Evolutionary conservation across 2,888 invertebrate genomes (phyloP), one percentile per base, ranked within the genome.

Genomic region (Eremobia ochroleuca): DNA sequence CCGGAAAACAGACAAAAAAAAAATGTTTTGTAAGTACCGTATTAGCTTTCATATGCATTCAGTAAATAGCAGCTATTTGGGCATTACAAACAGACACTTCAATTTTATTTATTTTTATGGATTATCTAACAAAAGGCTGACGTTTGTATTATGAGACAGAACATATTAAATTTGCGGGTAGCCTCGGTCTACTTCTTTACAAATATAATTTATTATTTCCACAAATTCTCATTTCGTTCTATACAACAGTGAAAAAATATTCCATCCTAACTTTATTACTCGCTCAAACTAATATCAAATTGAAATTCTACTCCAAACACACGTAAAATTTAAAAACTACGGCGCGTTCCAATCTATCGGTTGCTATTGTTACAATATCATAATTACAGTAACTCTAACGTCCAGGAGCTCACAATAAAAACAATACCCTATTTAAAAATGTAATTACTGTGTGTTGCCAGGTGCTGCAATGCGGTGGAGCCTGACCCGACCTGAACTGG

Each of bases 381-480:
- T n/a, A n/a, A n/a, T 67, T 64, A 13, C 37, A 55, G 49, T 4
- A 43, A 55, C 62, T 55, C 11, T 69, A 67, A 67, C n/a, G 31
- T 70, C 28, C 61, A 73, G 49, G 18, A 79, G 52, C 46, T 61
- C 6, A 49, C 59, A 34, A 55, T 67, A 68, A 77, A 61, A 85
- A 75, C 40, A 43, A 65, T 76, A 69, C 58, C 40, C n/a, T 81
- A 66, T 70, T 61, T 85, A 73, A 65, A 82, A 85, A 77, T 74
- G 77, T 79, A 71, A 77, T 83, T 72, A 73, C 49, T 64, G 66
- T 73, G 37, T 62, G 82, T 62, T 55, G 52, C 67, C 67, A 84
- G 73, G 74, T 76, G 76, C 79, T 86, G 87, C 86, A 86, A 73
- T 86, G 87, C 86, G 85, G 86, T 78, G 76, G 66, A 64, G 69